Evolutionary conservation across 2,888 invertebrate genomes (phyloP), one percentile per base, ranked within the genome.

Genomic region (Drosophila neoperkinsi): DNA sequence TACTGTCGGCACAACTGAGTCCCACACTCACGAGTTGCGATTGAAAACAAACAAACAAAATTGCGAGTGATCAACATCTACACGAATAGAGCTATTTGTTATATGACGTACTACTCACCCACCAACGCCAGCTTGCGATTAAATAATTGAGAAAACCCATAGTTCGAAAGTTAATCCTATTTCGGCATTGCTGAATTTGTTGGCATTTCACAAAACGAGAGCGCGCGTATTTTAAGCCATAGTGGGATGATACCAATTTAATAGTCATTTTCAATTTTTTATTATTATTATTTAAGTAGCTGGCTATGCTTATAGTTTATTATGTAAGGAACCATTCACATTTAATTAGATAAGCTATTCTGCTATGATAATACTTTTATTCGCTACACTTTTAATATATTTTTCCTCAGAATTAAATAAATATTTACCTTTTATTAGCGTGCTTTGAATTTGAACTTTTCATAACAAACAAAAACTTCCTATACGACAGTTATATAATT

Each of bases 1-100:
- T 18, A n/a, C 36, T n/a, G 53, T 69, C 43, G 52, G 21, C 28
- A 31, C 61, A 57, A 56, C 53, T 57, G 18, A 34, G 50, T 30
- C 41, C 16, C 55, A 55, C 66, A 56, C 38, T 41, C 41, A 34
- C 11, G 55, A 38, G 33, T 31, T 30, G 9, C 4, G 4, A 18
- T 34, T 34, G n/a, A 38, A 38, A 56, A 28, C 13, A 2, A 13
- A 9, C 2, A 41, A 41, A 33, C 33, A 50, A 7, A 25, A 41
- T 67, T 56, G 55, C 53, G 18, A 56, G 4, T 41, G 38, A 33
- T 13, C 16, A 13, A 38, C 28, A 2, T 49, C 9, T 13, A 18
- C n/a, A 3, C 4, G 36, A 18, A 41, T 18, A 61, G 4, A 13
- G 43, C 1, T 11, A 13, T 43, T 31, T 21, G 21, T 43, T 28